Evolutionary conservation across 2,888 invertebrate genomes (phyloP), one percentile per base, ranked within the genome.

Genomic region (Leptinotarsa peninsularis): DNA sequence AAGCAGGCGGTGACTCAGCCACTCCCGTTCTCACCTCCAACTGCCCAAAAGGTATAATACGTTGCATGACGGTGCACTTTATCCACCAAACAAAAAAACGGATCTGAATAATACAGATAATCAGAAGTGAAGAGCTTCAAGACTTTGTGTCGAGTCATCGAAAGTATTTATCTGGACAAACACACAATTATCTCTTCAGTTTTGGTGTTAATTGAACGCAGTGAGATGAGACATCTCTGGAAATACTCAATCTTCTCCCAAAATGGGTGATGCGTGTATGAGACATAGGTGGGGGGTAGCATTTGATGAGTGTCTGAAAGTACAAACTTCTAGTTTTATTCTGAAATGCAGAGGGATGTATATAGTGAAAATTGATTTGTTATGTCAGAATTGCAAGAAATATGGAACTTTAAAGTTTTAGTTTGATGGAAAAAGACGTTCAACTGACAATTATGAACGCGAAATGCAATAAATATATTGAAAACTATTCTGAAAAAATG

Each of bases 141-240:
- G 52, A 68, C 15, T 52, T 78, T 76, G 27, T 74, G 78, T 76
- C 66, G 71, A 78, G 76, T 78, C 78, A 78, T 78, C 76, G 60
- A 69, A 74, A 78, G 76, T 78, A 76, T 78, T 78, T 78, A 78
- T 76, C 74, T 74, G 76, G 70, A 76, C 76, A 78, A 76, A 78
- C 72, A 76, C 72, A 76, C 74, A 76, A 75, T 75, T 75, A 78
- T 58, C 54, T 23, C 54, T 67, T 54, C 68, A 56, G 52, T 68
- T 54, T 68, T 43, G 68, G 68, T 56, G 68, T 54, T 68, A 67
- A 67, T 67, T 67, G 52, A 67, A 67, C 50, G 49, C 52, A 18
- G n/a, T 15, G 56, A 56, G 43, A 54, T 68, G 68, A 52, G 68
- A 63, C 33, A 63, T 33, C 63, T 63, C 33, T n/a, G 27, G 18